Percentiles rank a stretch among this genome's conserved stretches.
phyloP scores from a whole-genome alignment of 2,888 invertebrate genomes.

The Plagodis pulveraria region DNA sequence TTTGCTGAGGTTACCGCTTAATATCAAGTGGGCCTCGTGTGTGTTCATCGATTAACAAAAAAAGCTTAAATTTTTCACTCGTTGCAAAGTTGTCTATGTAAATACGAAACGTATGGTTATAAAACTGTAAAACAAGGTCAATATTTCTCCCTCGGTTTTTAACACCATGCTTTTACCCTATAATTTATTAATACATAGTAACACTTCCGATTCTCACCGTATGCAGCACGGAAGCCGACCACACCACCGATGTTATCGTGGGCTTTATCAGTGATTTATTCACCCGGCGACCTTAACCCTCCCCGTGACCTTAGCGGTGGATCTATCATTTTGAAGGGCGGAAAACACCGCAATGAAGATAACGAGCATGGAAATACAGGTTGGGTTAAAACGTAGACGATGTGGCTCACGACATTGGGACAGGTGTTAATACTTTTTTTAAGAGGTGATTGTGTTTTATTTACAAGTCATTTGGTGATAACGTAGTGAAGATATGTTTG shows the following conservation, averaged over 20 bases:
- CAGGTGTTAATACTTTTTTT: neutral
- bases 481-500: no score
- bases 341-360: slow-evolving; percentile 24
- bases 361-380: slow-evolving; percentile 9
- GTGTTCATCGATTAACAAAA: no score
- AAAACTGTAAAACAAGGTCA: neutral
- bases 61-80: no score
- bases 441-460: no score
- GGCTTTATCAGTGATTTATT: slow-evolving; percentile 26
- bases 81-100: no score
- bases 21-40: no score
- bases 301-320: slow-evolving; percentile 17
- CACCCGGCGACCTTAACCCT: slow-evolving; percentile 20
- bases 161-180: neutral
- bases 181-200: slow-evolving; percentile 17
- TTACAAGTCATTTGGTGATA: no score
- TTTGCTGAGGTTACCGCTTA: no score
- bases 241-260: slow-evolving; percentile 19
- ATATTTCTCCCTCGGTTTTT: neutral
- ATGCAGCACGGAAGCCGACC: slow-evolving; percentile 18
- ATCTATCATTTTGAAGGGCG: slow-evolving; percentile 24
- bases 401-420: neutral
- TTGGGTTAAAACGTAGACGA: slow-evolving; percentile 1
- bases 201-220: slow-evolving; percentile 2
- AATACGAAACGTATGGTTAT: no score